Evolutionary conservation across 2,797 vertebrate genomes (phyloP).

Genomic region (Lagodon rhomboides): DNA sequence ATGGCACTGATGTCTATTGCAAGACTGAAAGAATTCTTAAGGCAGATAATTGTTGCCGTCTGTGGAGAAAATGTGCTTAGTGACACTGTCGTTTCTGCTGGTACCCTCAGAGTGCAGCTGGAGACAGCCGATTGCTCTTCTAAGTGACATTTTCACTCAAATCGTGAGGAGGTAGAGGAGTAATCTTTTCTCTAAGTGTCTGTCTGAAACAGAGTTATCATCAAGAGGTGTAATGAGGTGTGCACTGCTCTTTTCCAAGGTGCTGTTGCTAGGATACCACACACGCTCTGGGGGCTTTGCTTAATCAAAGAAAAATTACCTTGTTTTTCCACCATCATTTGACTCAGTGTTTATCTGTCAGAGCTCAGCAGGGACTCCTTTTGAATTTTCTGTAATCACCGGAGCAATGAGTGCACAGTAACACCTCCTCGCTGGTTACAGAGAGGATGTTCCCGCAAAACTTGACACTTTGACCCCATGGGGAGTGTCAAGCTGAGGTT

Average conservation of each 20-base stretch:
- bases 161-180: slow-evolving; percentile 20
- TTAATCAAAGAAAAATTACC: slow-evolving; percentile 66
- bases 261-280: slow-evolving; percentile 75
- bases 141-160: slow-evolving; percentile 63
- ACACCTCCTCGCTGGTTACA: slow-evolving; percentile 15
- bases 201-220: slow-evolving; percentile 61
- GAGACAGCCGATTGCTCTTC: slow-evolving; percentile 47
- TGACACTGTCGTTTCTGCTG: slow-evolving; percentile 41
- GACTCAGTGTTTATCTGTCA: slow-evolving; percentile 40
- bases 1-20: slow-evolving; percentile 59
- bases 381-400: slow-evolving; percentile 41
- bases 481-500: slow-evolving; percentile 36
- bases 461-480: neutral
- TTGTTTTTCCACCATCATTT: slow-evolving; percentile 57
- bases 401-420: neutral
- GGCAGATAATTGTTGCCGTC: slow-evolving; percentile 69
- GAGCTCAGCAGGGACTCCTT: slow-evolving; percentile 39
- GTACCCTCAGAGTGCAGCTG: slow-evolving; percentile 30
- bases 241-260: slow-evolving; percentile 47
- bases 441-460: slow-evolving; percentile 11
- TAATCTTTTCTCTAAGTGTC: slow-evolving; percentile 58
- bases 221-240: slow-evolving; percentile 68
- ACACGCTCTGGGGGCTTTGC: slow-evolving; percentile 47
- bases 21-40: slow-evolving; percentile 56
- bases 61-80: slow-evolving; percentile 61